Conservation (phyloP, 2,888 invertebrate species). For the Cephus sareptanus region DNA sequence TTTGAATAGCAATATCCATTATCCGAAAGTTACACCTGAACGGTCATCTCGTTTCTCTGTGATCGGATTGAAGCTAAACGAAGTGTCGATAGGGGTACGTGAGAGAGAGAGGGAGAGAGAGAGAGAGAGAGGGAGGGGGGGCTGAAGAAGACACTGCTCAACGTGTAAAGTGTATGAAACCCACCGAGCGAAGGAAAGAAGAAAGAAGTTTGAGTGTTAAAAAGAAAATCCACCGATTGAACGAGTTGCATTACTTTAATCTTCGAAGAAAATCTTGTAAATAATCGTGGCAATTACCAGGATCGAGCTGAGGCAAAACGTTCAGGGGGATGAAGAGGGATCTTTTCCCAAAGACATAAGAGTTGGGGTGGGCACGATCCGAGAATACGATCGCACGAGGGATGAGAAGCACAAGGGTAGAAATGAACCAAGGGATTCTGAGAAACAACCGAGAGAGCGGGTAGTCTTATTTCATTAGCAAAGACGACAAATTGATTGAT, state of each 20-base stretch:
- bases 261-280: conserved; percentile 42
- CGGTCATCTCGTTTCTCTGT: conserved; percentile 48
- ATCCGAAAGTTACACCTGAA: conserved; percentile 53
- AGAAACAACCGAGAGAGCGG: conserved; percentile 18
- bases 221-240: background rate
- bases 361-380: background rate
- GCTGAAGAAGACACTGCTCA: background rate
- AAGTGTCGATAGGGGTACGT: background rate
- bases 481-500: conserved; percentile 31
- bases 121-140: background rate
- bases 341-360: background rate
- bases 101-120: too few species aligned
- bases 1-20: conserved; percentile 56
- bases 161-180: background rate
- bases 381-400: background rate
- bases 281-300: conserved; percentile 45
- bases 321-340: conserved; percentile 9
- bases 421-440: conserved; percentile 8
- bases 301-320: conserved; percentile 19
- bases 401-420: conserved; percentile 1
- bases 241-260: conserved; percentile 35
- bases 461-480: conserved; percentile 33
- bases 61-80: conserved; percentile 49
- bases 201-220: conserved; percentile 6
- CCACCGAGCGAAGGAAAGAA: conserved; percentile 5